These are phyloP conservation scores for Sebastes iracundus DNA, from an alignment of 2,797 vertebrate species.

Conservation along the genomic window DNA sequence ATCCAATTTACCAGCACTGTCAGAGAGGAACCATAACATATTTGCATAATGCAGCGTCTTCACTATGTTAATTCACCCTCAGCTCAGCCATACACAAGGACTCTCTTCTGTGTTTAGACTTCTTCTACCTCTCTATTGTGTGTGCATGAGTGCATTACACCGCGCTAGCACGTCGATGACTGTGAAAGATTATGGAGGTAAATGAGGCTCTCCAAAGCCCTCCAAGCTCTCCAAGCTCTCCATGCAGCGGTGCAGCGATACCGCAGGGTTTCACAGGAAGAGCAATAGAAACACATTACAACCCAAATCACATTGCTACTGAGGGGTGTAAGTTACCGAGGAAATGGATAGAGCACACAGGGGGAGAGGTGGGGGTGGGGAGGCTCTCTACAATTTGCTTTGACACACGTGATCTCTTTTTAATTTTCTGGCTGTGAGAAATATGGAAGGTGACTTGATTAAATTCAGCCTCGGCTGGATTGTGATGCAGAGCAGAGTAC, in stretches of 20 bases:
- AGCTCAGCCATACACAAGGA: constrained; percentile 36
- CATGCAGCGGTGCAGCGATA: constrained; percentile 28
- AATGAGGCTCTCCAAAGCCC: constrained; percentile 70
- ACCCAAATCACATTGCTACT: constrained; percentile 59
- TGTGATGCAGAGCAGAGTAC: constrained; percentile 25
- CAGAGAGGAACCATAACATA: constrained; percentile 69
- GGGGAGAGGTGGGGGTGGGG: neutral
- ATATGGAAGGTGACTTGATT: constrained; percentile 63
- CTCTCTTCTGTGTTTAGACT: constrained; percentile 45
- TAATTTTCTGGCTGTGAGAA: constrained; percentile 60
- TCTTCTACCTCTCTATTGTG: constrained; percentile 33
- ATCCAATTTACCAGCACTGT: constrained; percentile 74
- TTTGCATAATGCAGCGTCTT: constrained; percentile 80
- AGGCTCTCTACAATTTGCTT: constrained; percentile 23
- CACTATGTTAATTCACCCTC: constrained; percentile 72
- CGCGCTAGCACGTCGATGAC: constrained; percentile 39
- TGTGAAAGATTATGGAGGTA: constrained; percentile 66
- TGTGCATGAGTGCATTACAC: constrained; percentile 56
- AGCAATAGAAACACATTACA: constrained; percentile 71
- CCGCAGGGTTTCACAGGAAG: constrained; percentile 45
- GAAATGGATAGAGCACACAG: constrained; percentile 51
- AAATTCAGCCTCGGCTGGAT: constrained; percentile 47
- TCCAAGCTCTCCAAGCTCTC: constrained; percentile 58
- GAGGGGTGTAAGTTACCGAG: constrained; percentile 62
- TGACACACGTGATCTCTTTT: constrained; percentile 57